These are phyloP conservation scores for Cydia strobilella DNA, from an alignment of 1,140 invertebrate genomes.

Conservation along the genomic window DNA sequence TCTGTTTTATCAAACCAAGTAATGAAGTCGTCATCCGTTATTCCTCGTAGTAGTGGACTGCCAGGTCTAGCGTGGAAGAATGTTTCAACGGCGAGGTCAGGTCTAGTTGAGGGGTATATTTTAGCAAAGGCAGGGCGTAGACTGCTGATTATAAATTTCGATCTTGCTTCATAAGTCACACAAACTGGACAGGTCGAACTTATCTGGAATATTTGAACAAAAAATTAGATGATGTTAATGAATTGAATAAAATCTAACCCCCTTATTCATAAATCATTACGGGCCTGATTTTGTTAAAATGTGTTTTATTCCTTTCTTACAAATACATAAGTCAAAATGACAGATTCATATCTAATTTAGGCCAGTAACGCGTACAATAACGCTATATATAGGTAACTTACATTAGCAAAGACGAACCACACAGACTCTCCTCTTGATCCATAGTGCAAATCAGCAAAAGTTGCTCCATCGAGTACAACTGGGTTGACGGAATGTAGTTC, in stretches of 20 bases:
- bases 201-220: constrained; percentile 63
- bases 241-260: no score
- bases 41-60: constrained; percentile 80
- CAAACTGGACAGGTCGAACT: constrained; percentile 82
- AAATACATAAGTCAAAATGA: no score
- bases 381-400: constrained; percentile 77
- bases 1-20: constrained; percentile 83
- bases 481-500: constrained; percentile 79
- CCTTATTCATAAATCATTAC: no score
- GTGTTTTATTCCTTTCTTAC: no score
- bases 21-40: constrained; percentile 83
- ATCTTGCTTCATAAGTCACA: constrained; percentile 81
- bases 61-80: constrained; percentile 82
- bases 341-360: no score
- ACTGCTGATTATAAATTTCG: constrained; percentile 81
- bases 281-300: no score
- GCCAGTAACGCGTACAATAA: no score
- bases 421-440: constrained; percentile 81
- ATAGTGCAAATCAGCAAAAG: constrained; percentile 80
- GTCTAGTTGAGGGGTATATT: constrained; percentile 81
- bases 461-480: constrained; percentile 75
- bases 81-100: constrained; percentile 82
- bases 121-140: constrained; percentile 82
- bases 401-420: constrained; percentile 84
- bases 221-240: constrained; percentile 3